These are phyloP conservation scores for Apolygus lucorum DNA, from an alignment of 1,140 invertebrate genomes.

Conservation along the genomic window DNA sequence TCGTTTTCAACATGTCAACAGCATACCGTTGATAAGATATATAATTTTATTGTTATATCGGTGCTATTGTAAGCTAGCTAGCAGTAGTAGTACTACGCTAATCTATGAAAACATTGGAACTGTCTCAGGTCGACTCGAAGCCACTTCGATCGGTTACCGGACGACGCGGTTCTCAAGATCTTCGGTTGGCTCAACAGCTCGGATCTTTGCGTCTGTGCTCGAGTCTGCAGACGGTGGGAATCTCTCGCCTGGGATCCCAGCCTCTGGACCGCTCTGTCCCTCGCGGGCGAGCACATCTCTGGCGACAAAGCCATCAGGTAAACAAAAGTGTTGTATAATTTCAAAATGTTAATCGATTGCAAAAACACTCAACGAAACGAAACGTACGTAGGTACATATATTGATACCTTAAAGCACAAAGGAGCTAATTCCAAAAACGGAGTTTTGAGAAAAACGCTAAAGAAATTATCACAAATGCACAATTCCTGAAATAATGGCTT, in stretches of 20 bases:
- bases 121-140: slow-evolving; percentile 24
- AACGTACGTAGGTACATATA: too few relatives aligned
- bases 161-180: slow-evolving; percentile 50
- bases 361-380: too few relatives aligned
- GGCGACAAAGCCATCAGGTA: slow-evolving; percentile 55
- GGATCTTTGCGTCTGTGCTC: slow-evolving; percentile 66
- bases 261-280: slow-evolving; percentile 60
- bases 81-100: not conserved
- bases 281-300: slow-evolving; percentile 53
- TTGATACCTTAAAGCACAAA: too few relatives aligned
- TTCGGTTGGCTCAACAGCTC: slow-evolving; percentile 67
- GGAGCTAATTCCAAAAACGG: too few relatives aligned
- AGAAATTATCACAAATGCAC: too few relatives aligned
- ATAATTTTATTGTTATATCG: slow-evolving; percentile 4
- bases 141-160: slow-evolving; percentile 43
- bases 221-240: slow-evolving; percentile 74
- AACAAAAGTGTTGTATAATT: too few relatives aligned
- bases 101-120: slow-evolving; percentile 1
- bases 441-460: too few relatives aligned
- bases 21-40: not conserved
- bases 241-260: slow-evolving; percentile 69
- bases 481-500: too few relatives aligned
- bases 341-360: too few relatives aligned
- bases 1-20: too few relatives aligned
- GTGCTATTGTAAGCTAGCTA: not conserved